Conservation (phyloP, 2,113 vertebrate genomes). For the Xiphorhynchus elegans region DNA sequence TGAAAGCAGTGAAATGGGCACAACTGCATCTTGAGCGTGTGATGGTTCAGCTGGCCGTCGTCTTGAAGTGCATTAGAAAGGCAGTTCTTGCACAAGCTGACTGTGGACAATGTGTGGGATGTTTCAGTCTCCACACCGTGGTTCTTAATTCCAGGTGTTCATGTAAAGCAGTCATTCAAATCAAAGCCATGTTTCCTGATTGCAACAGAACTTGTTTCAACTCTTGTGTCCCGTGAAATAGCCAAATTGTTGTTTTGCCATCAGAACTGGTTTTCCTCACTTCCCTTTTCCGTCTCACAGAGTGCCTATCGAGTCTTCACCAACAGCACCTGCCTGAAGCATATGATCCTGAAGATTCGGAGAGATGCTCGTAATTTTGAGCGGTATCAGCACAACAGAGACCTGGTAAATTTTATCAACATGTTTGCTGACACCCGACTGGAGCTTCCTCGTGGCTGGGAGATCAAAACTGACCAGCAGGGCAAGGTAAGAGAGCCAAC, state of each 20-base stretch:
- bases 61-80: not conserved
- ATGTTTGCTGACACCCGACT: constrained; percentile 92
- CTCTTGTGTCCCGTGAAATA: not conserved
- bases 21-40: not conserved
- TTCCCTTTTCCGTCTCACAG: constrained; percentile 67
- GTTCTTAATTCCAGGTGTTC: not conserved
- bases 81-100: not conserved
- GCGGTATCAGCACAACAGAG: constrained; percentile 97
- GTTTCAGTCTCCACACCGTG: not conserved
- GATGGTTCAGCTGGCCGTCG: not conserved
- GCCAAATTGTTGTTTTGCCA: not conserved
- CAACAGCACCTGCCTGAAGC: constrained; percentile 96
- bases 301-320: constrained; percentile 96
- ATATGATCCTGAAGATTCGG: constrained; percentile 98
- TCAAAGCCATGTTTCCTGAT: not conserved
- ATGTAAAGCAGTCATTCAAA: not conserved
- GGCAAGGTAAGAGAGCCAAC: constrained; percentile 85
- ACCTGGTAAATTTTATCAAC: constrained; percentile 97
- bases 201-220: not conserved
- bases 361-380: constrained; percentile 96
- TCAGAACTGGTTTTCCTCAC: not conserved
- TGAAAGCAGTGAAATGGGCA: not conserved
- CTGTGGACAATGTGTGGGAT: not conserved
- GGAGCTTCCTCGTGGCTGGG: constrained; percentile 96
- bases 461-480: constrained; percentile 96